These are phyloP conservation scores for Malacoraja senta DNA, from an alignment of 2,797 vertebrate species.

Conservation along the genomic window DNA sequence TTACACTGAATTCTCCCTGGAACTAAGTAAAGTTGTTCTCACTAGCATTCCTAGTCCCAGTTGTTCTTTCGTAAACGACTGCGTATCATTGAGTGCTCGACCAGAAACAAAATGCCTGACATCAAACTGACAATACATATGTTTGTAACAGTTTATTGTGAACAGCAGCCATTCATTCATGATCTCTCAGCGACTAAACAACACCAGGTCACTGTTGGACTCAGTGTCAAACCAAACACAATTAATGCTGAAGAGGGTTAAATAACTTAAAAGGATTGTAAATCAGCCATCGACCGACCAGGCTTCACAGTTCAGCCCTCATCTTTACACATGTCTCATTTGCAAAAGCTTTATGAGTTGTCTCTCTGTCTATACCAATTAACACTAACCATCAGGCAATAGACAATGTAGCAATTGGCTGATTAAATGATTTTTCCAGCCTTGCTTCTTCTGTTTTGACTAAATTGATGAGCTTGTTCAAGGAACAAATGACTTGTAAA, in stretches of 20 bases:
- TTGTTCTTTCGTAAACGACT: not conserved
- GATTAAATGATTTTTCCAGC: slow-evolving; percentile 14
- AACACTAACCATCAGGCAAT: not conserved
- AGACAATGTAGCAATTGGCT: not conserved
- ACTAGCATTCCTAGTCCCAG: too few species aligned
- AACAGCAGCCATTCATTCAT: not conserved
- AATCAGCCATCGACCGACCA: not conserved
- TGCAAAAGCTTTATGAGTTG: slow-evolving; percentile 10
- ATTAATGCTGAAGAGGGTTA: not conserved
- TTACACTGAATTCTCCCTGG: too few species aligned
- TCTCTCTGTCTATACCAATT: slow-evolving; percentile 7
- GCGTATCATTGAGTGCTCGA: not conserved
- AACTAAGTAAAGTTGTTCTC: too few species aligned
- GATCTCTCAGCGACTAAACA: not conserved
- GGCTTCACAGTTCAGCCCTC: not conserved
- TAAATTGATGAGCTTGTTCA: not conserved
- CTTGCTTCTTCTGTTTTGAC: not conserved
- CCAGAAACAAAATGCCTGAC: not conserved
- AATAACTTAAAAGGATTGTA: not conserved
- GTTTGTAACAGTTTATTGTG: not conserved
- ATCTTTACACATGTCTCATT: not conserved
- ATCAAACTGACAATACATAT: not conserved
- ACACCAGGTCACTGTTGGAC: not conserved
- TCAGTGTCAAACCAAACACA: not conserved
- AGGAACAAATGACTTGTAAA: not conserved